Percentiles rank a stretch among this genome's conserved stretches.
Evolutionary conservation across 2,888 invertebrate species (phyloP).

Genomic region (Chloromyia formosa): DNA sequence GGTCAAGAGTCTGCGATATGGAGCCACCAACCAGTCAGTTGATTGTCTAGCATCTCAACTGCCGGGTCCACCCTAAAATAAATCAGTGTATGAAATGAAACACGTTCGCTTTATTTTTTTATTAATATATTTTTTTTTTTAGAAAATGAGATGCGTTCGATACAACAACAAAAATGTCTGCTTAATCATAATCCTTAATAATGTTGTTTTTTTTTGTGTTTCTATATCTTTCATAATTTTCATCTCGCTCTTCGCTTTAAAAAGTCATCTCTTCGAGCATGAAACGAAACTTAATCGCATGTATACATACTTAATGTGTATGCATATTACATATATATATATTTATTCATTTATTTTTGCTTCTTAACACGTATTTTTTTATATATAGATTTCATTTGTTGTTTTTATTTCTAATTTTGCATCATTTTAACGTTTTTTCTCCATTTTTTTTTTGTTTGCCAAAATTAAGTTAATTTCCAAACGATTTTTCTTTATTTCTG

Average conservation of each 20-base stretch:
- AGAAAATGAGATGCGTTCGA: slow-evolving; percentile 44
- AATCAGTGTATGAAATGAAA: slow-evolving; percentile 1
- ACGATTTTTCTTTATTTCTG: background rate
- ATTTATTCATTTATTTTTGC: slow-evolving; percentile 19
- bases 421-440: too few species aligned
- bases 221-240: slow-evolving; percentile 18
- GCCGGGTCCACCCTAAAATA: too few species aligned
- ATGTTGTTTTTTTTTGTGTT: slow-evolving; percentile 16
- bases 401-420: background rate
- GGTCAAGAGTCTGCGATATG: too few species aligned
- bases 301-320: slow-evolving; percentile 13
- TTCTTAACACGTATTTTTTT: slow-evolving; percentile 33
- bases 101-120: slow-evolving; percentile 18
- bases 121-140: slow-evolving; percentile 40
- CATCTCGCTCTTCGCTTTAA: slow-evolving; percentile 5
- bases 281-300: slow-evolving; percentile 34
- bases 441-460: background rate
- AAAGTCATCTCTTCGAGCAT: slow-evolving; percentile 22
- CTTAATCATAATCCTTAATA: slow-evolving; percentile 32
- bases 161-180: slow-evolving; percentile 43
- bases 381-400: slow-evolving; percentile 6
- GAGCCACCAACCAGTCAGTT: too few species aligned
- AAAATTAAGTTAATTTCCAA: background rate
- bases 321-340: background rate
- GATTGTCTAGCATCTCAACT: too few species aligned